Evolutionary conservation across 2,888 invertebrate genomes (phyloP), one percentile per base, ranked within the genome.

Genomic region (Apodemia mormo): DNA sequence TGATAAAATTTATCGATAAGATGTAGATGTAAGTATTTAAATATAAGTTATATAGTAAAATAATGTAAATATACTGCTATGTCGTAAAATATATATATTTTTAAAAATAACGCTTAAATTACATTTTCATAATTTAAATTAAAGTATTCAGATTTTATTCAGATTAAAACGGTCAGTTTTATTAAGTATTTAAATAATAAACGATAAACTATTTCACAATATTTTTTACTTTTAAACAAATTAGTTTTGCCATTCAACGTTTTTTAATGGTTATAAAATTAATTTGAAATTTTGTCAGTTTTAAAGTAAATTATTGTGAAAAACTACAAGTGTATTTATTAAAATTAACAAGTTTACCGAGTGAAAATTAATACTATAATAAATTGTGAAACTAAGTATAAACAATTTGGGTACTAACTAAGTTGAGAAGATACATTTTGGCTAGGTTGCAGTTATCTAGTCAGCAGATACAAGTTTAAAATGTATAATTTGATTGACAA

Each of bases 1-100:
- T 72, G 95, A 95, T 79, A 95, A 95, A 88, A 94, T 94, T 78
- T 95, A 95, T 88, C 94, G 95, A 89, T 95, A 94, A 85, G 66
- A 71, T 52, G 66, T 67, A 69, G 49, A 7, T n/a, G 43, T 37
- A 45, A 65, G 33, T 69, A 30, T 22, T 14, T 70, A 66, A n/a
- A 66, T 49, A 68, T 70, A 69, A 67, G 54, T 68, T 54, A 67
- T 71, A 69, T 61, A 22, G 71, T 65, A 56, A 71, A 66, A 68
- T 71, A 65, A 66, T 74, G 74, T 76, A 76, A 70, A 73, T 77
- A 76, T 70, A 72, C 61, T 70, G 69, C 45, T 54, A 43, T 56
- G 40, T 69, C 54, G 29, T 40, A 30, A 40, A 69, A 67, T 22
- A 22, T 22, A 22, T 22, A 66, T 74, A 70, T 54, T 70, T 43